Conservation (phyloP, 2,113 vertebrate species). For the Acrocephalus kingi region DNA sequence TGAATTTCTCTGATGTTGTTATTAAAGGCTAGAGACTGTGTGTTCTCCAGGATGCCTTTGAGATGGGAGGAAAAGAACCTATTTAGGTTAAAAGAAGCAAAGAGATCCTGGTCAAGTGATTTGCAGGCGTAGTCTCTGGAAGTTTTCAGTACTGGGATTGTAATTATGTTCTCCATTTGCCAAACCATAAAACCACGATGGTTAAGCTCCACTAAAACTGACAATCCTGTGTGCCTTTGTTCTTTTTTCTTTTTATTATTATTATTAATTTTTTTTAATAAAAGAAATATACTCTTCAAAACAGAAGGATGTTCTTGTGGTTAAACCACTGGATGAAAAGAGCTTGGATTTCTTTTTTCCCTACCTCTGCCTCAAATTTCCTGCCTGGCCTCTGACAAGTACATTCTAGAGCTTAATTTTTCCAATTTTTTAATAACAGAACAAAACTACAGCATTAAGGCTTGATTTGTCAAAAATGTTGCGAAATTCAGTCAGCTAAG, state of each 20-base stretch:
- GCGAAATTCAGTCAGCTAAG: background rate
- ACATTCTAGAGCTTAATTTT: background rate
- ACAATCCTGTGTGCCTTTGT: background rate
- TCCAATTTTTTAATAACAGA: background rate
- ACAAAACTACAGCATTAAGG: background rate
- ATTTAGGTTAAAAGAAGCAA: background rate
- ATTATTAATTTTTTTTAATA: background rate
- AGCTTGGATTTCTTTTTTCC: background rate
- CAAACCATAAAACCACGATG: slow-evolving; percentile 26
- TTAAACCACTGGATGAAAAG: background rate
- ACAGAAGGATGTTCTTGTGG: slow-evolving; percentile 7
- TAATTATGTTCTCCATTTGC: slow-evolving; percentile 6
- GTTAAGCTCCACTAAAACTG: background rate
- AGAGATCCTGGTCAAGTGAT: background rate
- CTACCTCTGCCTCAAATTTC: background rate
- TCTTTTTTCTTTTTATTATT: background rate
- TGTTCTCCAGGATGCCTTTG: background rate
- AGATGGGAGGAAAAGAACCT: background rate
- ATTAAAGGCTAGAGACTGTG: background rate
- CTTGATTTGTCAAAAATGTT: background rate
- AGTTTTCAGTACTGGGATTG: background rate
- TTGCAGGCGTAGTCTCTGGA: background rate
- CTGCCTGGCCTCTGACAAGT: background rate
- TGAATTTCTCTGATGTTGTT: background rate
- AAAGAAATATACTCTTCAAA: slow-evolving; percentile 10